phyloP scores from a whole-genome alignment of 30 jellyfish, hydroid and myxozoan genomes.

The Catostylus mosaicus region DNA sequence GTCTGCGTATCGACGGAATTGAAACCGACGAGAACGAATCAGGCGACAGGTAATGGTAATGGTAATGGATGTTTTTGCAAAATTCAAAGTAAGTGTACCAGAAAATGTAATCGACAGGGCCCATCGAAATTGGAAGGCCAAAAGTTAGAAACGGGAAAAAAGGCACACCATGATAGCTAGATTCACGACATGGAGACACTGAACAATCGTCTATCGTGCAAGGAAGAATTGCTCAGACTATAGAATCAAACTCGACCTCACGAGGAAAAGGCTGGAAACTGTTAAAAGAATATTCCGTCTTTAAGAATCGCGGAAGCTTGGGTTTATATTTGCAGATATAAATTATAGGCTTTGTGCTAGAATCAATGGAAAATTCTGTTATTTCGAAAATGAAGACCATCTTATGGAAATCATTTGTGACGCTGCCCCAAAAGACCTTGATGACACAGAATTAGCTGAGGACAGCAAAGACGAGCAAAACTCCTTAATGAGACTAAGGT shows the following conservation, averaged over 20 bases:
- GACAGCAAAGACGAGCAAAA: conserved; percentile 4
- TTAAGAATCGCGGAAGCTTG: background rate
- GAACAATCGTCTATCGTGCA: conserved; percentile 15
- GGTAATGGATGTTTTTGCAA: background rate
- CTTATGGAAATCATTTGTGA: conserved; percentile 18
- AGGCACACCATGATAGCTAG: conserved; percentile 14
- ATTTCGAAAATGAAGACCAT: conserved; percentile 21
- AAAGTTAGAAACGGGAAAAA: background rate
- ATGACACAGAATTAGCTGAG: conserved; percentile 14
- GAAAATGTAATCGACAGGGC: conserved; percentile 18
- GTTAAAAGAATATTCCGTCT: too few relatives aligned
- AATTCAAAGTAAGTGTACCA: conserved; percentile 1
- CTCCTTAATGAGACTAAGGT: conserved; percentile 1
- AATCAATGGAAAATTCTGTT: conserved; percentile 5
- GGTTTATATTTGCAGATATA: conserved; percentile 5
- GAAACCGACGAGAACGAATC: background rate
- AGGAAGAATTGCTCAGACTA: background rate
- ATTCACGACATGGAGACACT: background rate
- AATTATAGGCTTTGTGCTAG: conserved; percentile 22
- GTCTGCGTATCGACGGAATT: conserved; percentile 15
- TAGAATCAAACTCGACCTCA: background rate
- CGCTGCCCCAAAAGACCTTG: conserved; percentile 20
- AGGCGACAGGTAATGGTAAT: background rate
- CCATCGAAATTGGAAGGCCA: conserved; percentile 25
- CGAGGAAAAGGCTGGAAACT: conserved; percentile 16